Base-by-base conservation (phyloP, 2,113 vertebrate genomes). In the Hippocampus guttulatus region DNA sequence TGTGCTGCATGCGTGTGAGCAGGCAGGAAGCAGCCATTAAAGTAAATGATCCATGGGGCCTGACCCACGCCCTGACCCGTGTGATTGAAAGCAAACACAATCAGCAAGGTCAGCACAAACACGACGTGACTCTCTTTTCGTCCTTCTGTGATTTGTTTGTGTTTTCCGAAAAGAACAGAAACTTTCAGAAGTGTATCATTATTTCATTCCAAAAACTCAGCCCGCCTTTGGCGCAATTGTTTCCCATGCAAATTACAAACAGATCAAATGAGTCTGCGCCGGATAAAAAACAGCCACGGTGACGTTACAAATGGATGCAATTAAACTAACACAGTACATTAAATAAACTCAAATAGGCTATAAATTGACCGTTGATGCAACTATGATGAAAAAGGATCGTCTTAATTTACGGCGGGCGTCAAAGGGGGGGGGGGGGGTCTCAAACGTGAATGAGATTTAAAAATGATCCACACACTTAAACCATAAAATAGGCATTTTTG, bases 41-140 rank as follows among this genome's bases (percentile, higher is more conserved):
- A 83, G 80, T 81, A 87, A 89, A 90, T 86, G 86, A 88, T 87
- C 78, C 87, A 57, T 84, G 52, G 81, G 70, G 75, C 63, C 74
- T 80, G 86, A 88, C 88, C 87, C 72, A 71, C 55, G 83, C 76
- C 76, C 69, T 89, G 86, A 92, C 84, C 90, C 88, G 16, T 89
- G 84, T 90, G 88, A 92, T 91, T 91, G 83, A 85, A 84, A 70
- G 84, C 83, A 89, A 89, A 89, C 88, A 89, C 80, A 88, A 90
- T 87, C 86, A 89, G 72, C 79, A 14, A 86, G 74, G 78, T 87
- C 82, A 66, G 81, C 79, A 25, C 77, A 67, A 11, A 55, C 52
- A 55, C 52, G 70, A 77, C 51, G 67, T 75, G 78, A 80, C 81
- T 79, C 74, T 10, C 20, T 69, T 78, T 78, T 77, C 64, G 51